These are phyloP conservation scores for Drosophila nebulosa DNA, from an alignment of 1,140 invertebrate species.

Conservation along the genomic window DNA sequence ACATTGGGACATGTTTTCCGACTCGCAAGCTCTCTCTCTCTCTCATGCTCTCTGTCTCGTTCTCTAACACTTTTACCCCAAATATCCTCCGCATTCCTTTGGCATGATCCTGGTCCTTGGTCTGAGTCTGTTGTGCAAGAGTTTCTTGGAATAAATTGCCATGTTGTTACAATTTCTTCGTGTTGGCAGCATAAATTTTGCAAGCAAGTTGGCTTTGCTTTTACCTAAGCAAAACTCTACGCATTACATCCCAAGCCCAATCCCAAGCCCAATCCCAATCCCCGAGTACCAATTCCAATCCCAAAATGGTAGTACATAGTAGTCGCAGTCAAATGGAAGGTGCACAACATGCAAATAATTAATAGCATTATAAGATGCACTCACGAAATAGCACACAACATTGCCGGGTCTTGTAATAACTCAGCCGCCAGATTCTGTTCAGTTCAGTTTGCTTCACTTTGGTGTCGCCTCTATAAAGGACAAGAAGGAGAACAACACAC, in stretches of 20 bases:
- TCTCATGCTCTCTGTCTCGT: neutral
- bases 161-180: constrained; percentile 75
- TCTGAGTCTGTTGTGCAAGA: neutral
- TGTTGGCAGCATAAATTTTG: constrained; percentile 71
- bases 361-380: constrained; percentile 81
- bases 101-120: neutral
- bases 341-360: constrained; percentile 80
- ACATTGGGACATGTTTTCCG: constrained; percentile 25
- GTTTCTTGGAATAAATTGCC: constrained; percentile 69
- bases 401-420: constrained; percentile 72
- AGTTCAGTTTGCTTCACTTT: constrained; percentile 22
- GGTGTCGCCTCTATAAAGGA: constrained; percentile 46
- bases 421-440: constrained; percentile 33
- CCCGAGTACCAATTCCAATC: neutral
- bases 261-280: neutral
- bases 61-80: neutral
- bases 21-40: neutral
- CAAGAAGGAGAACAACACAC: constrained; percentile 36
- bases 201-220: constrained; percentile 21
- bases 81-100: neutral
- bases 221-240: constrained; percentile 4
- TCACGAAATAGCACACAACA: constrained; percentile 79
- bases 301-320: constrained; percentile 13
- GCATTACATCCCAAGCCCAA: constrained; percentile 36
- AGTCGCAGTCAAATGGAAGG: constrained; percentile 37